A percentile compares a stretch with the other conserved stretches of the same genome.
Evolutionary conservation across 2,888 invertebrate genomes (phyloP).

Genomic region (Trachelus tabidus): DNA sequence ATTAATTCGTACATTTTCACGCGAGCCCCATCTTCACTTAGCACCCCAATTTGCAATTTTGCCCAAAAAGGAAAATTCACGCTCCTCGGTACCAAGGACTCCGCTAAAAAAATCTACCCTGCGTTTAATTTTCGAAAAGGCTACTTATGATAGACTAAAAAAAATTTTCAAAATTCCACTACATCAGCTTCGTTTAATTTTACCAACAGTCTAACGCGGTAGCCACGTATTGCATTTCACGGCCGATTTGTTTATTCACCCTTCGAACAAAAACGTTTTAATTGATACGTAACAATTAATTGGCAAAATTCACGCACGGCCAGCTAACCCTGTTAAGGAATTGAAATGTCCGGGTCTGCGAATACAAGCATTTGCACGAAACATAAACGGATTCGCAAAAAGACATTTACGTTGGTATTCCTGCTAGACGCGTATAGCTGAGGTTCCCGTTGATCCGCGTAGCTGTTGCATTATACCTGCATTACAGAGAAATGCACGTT

Average conservation of each 20-base stretch:
- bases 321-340: background rate
- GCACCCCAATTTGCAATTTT: background rate
- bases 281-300: constrained; percentile 24
- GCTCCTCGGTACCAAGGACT: background rate
- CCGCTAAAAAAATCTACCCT: background rate
- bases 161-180: background rate
- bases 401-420: background rate
- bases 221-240: background rate
- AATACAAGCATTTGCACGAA: constrained; percentile 3
- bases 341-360: background rate
- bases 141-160: too few species aligned
- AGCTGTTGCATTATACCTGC: background rate
- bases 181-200: background rate
- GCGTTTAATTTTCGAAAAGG: background rate
- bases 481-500: background rate
- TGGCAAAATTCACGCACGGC: constrained; percentile 6
- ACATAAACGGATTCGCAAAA: background rate
- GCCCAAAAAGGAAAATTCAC: background rate
- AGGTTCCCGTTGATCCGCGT: too few species aligned
- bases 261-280: constrained; percentile 25
- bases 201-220: background rate
- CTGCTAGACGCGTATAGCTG: background rate
- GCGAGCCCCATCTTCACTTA: background rate
- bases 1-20: background rate
- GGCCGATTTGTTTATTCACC: background rate